Evolutionary conservation across 2,113 vertebrate genomes (phyloP).

Genomic region (Dipodomys stephensi): DNA sequence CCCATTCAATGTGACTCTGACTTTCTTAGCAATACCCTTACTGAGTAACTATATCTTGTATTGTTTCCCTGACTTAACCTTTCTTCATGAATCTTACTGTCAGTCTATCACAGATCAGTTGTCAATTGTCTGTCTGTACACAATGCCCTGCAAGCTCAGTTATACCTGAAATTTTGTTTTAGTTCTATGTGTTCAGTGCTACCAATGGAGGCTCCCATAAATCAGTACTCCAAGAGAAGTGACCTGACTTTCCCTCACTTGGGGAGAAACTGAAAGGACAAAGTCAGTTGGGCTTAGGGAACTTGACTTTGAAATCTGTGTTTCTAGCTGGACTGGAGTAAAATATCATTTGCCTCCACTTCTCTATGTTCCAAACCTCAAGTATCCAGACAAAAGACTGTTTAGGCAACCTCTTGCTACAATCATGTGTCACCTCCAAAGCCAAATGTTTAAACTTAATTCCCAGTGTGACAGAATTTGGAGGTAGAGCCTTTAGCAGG

Average conservation of each 20-base stretch:
- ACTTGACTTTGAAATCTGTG: background rate
- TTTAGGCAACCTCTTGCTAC: background rate
- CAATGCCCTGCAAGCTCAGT: background rate
- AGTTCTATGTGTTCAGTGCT: background rate
- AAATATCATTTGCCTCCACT: background rate
- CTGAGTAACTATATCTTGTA: background rate
- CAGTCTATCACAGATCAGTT: background rate
- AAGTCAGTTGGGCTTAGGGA: background rate
- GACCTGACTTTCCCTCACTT: background rate
- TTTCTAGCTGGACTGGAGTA: background rate
- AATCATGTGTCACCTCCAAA: background rate
- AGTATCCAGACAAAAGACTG: background rate
- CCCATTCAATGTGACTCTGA: background rate
- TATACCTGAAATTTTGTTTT: background rate
- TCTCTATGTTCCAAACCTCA: background rate
- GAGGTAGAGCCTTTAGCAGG: background rate
- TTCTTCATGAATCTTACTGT: background rate
- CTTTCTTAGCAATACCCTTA: too few relatives aligned
- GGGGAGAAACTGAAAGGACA: background rate
- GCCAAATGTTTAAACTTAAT: background rate
- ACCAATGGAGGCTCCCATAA: background rate
- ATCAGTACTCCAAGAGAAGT: background rate
- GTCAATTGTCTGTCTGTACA: background rate
- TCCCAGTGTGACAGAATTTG: background rate
- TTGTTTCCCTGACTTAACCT: background rate